Conservation (phyloP, 2,888 invertebrate species). For the Oegoconia quadripuncta region DNA sequence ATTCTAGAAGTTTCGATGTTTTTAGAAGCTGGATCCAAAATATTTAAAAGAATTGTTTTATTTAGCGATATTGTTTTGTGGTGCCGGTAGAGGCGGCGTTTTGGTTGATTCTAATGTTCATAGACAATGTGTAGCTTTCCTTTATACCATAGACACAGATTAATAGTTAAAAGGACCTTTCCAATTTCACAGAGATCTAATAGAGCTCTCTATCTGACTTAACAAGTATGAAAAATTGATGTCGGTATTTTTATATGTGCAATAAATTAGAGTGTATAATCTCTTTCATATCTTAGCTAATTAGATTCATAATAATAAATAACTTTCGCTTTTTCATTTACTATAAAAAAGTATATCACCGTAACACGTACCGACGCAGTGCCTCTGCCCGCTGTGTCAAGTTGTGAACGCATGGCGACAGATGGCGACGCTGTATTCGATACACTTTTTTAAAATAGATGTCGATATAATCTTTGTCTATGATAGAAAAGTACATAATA, state of each 20-base stretch:
- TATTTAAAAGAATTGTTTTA: constrained; percentile 35
- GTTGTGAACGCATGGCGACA: constrained; percentile 8
- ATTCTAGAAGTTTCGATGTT: constrained; percentile 8
- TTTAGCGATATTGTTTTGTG: constrained; percentile 33
- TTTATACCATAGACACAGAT: constrained; percentile 41
- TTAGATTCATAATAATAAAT: constrained; percentile 56
- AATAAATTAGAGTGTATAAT: constrained; percentile 65
- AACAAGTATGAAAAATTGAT: neutral
- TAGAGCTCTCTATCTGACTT: constrained; percentile 32
- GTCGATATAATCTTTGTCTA: constrained; percentile 75
- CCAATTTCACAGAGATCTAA: neutral
- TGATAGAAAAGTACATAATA: constrained; percentile 73
- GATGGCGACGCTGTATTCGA: constrained; percentile 1
- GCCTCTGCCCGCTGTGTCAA: neutral
- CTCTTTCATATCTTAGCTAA: constrained; percentile 74
- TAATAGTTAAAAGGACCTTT: constrained; percentile 15
- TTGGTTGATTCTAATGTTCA: constrained; percentile 41
- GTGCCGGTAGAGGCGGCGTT: constrained; percentile 46
- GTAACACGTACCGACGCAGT: neutral
- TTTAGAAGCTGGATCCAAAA: constrained; percentile 36
- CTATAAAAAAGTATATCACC: constrained; percentile 11
- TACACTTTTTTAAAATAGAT: constrained; percentile 45
- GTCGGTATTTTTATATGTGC: constrained; percentile 74
- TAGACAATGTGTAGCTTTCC: constrained; percentile 37
- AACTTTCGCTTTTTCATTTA: constrained; percentile 66